These are phyloP conservation scores for Gobionotothen gibberifrons DNA, from an alignment of 2,797 vertebrate species.

Conservation along the genomic window DNA sequence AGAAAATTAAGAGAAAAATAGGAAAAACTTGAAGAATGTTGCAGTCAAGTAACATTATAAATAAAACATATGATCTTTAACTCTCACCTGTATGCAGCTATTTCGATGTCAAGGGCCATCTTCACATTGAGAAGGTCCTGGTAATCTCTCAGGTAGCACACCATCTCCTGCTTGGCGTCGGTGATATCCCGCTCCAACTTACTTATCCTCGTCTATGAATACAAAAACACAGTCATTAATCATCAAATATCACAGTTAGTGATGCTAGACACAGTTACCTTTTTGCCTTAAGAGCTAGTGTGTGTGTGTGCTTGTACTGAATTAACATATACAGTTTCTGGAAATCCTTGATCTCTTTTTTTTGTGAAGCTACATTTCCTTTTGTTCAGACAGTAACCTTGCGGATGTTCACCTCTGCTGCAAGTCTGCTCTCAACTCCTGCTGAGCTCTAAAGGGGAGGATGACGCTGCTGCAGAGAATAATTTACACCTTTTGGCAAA, in stretches of 20 bases:
- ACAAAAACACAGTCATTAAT: background rate
- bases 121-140: conserved; percentile 90
- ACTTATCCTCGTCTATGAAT: conserved; percentile 83
- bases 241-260: background rate
- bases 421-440: conserved; percentile 25
- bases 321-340: background rate
- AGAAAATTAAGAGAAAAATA: background rate
- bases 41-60: background rate
- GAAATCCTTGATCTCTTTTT: background rate
- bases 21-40: background rate
- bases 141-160: conserved; percentile 89
- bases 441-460: conserved; percentile 39
- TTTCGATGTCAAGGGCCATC: conserved; percentile 89
- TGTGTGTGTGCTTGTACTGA: too few species aligned
- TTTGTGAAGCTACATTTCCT: background rate
- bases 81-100: conserved; percentile 87
- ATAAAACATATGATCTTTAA: background rate
- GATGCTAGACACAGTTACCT: background rate
- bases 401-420: conserved; percentile 39
- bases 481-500: conserved; percentile 21
- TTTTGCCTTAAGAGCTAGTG: background rate
- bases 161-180: conserved; percentile 91
- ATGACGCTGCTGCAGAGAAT: conserved; percentile 38
- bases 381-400: conserved; percentile 21
- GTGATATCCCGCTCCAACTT: conserved; percentile 86